Conservation (phyloP, 2,888 invertebrate genomes). For the Diaphora mendica region DNA sequence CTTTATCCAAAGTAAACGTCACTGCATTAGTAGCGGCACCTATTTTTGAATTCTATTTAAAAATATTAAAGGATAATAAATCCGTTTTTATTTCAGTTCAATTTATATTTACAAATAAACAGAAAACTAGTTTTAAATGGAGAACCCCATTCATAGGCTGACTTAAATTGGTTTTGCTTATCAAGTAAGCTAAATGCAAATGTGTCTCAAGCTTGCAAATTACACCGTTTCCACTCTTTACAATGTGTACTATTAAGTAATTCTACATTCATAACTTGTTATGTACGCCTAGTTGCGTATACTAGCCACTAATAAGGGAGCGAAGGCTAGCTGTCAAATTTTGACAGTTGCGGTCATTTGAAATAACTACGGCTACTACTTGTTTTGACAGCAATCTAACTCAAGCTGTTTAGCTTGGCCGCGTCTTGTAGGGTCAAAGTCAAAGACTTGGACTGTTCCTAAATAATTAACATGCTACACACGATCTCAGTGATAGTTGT, state of each 20-base stretch:
- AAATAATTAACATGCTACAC: neutral
- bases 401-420: slow-evolving; percentile 1
- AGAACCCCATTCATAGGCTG: neutral
- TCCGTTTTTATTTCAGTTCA: no score
- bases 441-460: neutral
- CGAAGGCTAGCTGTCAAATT: slow-evolving; percentile 43
- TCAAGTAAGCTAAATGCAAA: slow-evolving; percentile 3
- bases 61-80: no score
- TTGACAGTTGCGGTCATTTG: slow-evolving; percentile 36
- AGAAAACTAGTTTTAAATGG: neutral
- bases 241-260: slow-evolving; percentile 24
- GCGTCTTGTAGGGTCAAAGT: slow-evolving; percentile 6
- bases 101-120: neutral
- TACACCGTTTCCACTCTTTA: slow-evolving; percentile 20
- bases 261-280: slow-evolving; percentile 31
- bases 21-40: no score
- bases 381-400: slow-evolving; percentile 18
- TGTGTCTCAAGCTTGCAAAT: slow-evolving; percentile 20
- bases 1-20: neutral
- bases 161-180: neutral
- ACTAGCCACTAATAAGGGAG: slow-evolving; percentile 25
- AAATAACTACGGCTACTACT: slow-evolving; percentile 30
- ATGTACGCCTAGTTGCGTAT: slow-evolving; percentile 13
- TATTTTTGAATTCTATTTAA: no score
- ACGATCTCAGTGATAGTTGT: neutral